Evolutionary conservation across 2,113 vertebrate species (phyloP).

Genomic region (Phrynocephalus versicolor): DNA sequence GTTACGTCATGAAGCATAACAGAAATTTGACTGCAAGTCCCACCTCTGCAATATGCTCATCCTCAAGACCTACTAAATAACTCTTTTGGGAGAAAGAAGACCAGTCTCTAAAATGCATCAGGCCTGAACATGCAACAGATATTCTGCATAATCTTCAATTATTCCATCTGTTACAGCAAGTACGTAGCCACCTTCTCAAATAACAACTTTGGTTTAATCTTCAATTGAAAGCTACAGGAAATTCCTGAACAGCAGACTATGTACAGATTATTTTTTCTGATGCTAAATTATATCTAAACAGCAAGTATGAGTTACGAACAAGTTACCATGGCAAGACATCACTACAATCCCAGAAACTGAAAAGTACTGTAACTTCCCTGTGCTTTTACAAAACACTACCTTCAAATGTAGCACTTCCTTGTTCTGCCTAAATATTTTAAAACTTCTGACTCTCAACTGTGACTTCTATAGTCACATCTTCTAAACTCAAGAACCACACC

Average conservation of each 20-base stretch:
- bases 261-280: neutral
- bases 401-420: neutral
- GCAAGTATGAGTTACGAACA: neutral
- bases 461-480: neutral
- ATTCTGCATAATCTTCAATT: neutral
- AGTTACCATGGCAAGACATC: neutral
- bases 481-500: neutral
- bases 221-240: neutral
- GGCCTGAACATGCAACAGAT: neutral
- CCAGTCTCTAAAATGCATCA: too few species aligned
- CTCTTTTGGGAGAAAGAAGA: neutral
- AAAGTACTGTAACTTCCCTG: neutral
- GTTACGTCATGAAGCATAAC: neutral
- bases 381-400: neutral
- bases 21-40: neutral
- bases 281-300: neutral
- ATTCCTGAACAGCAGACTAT: neutral
- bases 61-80: neutral
- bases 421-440: neutral
- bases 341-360: neutral
- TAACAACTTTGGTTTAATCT: neutral
- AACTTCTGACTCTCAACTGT: neutral
- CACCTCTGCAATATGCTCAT: too few species aligned
- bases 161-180: neutral
- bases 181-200: neutral